Evolutionary conservation across 2,888 invertebrate genomes (phyloP).

Genomic region (Ophioninae sp.): DNA sequence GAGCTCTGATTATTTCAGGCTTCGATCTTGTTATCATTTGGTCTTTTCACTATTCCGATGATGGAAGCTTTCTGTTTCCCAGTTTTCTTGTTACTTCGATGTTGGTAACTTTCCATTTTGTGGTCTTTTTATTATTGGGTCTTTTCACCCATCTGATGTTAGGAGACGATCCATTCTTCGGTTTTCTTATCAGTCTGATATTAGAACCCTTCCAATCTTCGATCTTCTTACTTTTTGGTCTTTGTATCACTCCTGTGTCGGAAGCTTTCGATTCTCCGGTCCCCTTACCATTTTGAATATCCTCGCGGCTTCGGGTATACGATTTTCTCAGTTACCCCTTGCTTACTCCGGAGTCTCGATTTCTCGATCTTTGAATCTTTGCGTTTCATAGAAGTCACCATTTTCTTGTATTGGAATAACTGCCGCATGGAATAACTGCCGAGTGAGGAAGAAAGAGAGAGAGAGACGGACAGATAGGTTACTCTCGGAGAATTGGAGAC

Average conservation of each 20-base stretch:
- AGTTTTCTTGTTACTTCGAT: no score
- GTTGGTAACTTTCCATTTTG: no score
- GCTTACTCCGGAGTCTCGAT: neutral
- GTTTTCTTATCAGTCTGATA: no score
- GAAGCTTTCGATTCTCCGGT: no score
- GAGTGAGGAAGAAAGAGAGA: neutral
- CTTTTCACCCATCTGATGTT: no score
- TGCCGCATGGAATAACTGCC: constrained; percentile 25
- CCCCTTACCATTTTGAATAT: neutral
- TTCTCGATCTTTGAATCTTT: constrained; percentile 17
- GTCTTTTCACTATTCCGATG: no score
- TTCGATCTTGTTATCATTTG: no score
- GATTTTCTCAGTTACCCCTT: neutral
- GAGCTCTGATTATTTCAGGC: no score
- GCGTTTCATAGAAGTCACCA: constrained; percentile 34
- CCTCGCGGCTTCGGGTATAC: neutral
- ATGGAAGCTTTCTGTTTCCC: no score
- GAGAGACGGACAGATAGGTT: neutral
- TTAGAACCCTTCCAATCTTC: neutral
- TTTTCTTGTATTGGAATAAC: constrained; percentile 11
- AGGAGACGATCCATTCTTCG: no score
- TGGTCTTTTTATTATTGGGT: no score
- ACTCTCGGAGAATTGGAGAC: constrained; percentile 20
- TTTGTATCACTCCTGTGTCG: no score
- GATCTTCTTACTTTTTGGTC: constrained; percentile 18